Percentiles rank a stretch among this genome's conserved stretches.
Evolutionary conservation across 2,888 invertebrate species (phyloP).

Genomic region (Sarcophaga variegata): DNA sequence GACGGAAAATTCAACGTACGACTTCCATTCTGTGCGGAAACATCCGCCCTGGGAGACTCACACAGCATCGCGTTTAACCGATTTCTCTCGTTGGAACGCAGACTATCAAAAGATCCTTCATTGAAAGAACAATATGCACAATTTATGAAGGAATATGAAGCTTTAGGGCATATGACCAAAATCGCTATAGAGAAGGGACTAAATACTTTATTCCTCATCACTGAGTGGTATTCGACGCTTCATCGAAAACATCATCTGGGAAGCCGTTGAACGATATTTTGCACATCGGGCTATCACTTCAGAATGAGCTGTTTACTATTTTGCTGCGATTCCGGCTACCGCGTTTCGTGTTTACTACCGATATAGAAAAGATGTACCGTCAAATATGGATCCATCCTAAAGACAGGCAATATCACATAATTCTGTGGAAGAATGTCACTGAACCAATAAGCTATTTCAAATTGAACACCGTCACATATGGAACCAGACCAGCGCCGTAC

Average conservation of each 20-base stretch:
- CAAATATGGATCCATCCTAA: no score
- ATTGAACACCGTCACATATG: no score
- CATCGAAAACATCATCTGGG: neutral
- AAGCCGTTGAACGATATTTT: neutral
- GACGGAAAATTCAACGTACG: neutral
- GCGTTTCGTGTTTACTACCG: no score
- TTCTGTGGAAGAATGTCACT: neutral
- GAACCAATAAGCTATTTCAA: neutral
- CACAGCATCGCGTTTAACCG: conserved; percentile 7
- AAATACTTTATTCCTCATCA: no score
- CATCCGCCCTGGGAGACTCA: neutral
- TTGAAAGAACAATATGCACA: neutral
- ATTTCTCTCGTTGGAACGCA: neutral
- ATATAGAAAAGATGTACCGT: no score
- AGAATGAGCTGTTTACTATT: no score
- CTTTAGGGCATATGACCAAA: no score
- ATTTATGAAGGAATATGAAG: no score
- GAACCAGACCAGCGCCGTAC: no score
- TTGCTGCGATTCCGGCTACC: no score
- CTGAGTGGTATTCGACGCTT: neutral
- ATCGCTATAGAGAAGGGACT: no score
- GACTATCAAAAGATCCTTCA: conserved; percentile 9
- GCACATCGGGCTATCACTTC: no score
- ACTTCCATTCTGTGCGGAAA: conserved; percentile 13
- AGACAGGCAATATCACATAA: neutral